These are phyloP conservation scores for Mechanitis mazaeus DNA, from an alignment of 2,888 invertebrate genomes.

Conservation along the genomic window DNA sequence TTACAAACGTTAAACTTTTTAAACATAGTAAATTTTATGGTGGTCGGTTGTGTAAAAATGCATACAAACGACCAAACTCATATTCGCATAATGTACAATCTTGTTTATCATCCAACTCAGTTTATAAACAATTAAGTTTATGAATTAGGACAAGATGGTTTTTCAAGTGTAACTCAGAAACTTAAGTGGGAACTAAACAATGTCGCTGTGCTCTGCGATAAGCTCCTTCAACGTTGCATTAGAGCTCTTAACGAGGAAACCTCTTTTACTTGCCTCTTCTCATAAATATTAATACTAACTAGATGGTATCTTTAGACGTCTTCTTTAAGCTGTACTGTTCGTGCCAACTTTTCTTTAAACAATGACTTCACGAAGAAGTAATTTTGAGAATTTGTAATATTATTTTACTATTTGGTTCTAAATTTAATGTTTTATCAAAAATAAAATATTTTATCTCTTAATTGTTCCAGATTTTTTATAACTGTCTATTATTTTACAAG, in stretches of 20 bases:
- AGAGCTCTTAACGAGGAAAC: conserved; percentile 7
- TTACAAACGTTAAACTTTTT: too few relatives aligned
- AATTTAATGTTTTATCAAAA: too few relatives aligned
- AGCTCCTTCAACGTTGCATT: conserved; percentile 6
- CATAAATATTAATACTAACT: conserved; percentile 6
- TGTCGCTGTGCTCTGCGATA: conserved; percentile 6
- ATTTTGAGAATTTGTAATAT: neutral
- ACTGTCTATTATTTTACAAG: too few relatives aligned
- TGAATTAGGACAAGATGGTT: conserved; percentile 2
- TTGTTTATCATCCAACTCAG: neutral
- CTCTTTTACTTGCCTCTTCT: conserved; percentile 7
- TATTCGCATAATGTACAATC: too few relatives aligned
- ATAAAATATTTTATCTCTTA: too few relatives aligned
- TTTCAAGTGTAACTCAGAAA: neutral
- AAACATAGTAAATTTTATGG: too few relatives aligned
- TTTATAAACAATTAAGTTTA: neutral
- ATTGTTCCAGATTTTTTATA: too few relatives aligned
- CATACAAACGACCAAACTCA: too few relatives aligned
- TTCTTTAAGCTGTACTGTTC: conserved; percentile 1
- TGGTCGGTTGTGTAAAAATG: too few relatives aligned
- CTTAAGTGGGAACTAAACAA: conserved; percentile 6
- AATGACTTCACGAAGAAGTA: neutral
- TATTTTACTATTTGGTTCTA: too few relatives aligned
- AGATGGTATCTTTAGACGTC: conserved; percentile 5
- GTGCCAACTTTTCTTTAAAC: conserved; percentile 1